These are phyloP conservation scores for Oxygymnocypris stewartii DNA, from an alignment of 2,113 vertebrate genomes.

Conservation along the genomic window DNA sequence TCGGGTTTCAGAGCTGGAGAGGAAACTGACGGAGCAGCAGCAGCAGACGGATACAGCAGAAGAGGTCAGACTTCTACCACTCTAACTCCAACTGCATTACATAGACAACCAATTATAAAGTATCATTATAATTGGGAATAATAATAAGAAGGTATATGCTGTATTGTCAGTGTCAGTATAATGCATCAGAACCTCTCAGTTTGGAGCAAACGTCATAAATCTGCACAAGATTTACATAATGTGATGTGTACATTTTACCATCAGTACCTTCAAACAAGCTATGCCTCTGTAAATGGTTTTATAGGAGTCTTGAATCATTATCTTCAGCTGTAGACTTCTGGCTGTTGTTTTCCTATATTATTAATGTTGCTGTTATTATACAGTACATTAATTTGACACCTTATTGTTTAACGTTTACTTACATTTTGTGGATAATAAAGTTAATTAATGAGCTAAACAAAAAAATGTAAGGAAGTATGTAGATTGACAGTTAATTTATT, in stretches of 20 bases:
- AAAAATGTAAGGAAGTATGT: not conserved
- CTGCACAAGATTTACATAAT: not conserved
- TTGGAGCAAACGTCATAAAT: not conserved
- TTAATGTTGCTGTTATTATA: not conserved
- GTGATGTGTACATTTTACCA: not conserved
- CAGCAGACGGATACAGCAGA: conserved; percentile 70
- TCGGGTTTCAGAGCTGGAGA: conserved; percentile 67
- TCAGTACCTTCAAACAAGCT: not conserved
- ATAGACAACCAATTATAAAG: no score
- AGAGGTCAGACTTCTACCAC: conserved; percentile 75
- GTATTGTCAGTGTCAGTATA: not conserved
- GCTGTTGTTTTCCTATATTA: not conserved
- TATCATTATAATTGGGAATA: no score
- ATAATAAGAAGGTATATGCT: no score
- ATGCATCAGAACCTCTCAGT: not conserved
- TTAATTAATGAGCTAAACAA: not conserved
- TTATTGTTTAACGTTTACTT: not conserved
- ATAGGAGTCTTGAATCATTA: not conserved
- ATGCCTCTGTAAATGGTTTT: not conserved
- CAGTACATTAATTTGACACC: not conserved
- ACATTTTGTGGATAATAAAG: not conserved
- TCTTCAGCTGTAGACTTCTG: no score
- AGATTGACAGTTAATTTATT: not conserved
- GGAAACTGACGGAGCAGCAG: conserved; percentile 49
- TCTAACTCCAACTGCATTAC: not conserved